Conservation (phyloP, 2,797 vertebrate genomes). For the Oreochromis grahami region DNA sequence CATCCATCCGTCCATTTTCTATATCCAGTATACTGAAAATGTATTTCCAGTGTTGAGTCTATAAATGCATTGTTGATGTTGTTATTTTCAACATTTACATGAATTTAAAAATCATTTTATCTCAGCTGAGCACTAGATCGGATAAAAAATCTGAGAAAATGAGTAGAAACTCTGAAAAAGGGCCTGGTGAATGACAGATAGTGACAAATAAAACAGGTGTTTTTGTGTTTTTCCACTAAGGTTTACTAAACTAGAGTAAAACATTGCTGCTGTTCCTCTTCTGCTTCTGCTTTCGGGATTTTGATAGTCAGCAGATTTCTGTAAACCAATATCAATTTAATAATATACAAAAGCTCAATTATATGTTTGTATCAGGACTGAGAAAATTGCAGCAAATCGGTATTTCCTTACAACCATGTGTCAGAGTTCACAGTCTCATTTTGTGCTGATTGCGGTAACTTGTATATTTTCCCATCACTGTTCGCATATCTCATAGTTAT, state of each 20-base stretch:
- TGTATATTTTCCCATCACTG: conserved; percentile 37
- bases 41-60: neutral
- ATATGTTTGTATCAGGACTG: neutral
- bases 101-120: neutral
- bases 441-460: neutral
- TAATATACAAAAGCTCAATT: neutral
- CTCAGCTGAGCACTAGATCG: neutral
- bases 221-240: neutral
- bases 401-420: conserved; percentile 18
- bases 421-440: conserved; percentile 4
- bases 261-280: neutral
- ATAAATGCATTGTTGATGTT: neutral
- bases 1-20: neutral
- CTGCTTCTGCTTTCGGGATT: neutral
- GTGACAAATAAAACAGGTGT: neutral
- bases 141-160: neutral
- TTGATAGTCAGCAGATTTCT: neutral
- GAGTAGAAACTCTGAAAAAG: neutral
- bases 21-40: neutral
- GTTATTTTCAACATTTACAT: neutral
- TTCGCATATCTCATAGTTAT: conserved; percentile 28
- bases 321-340: neutral
- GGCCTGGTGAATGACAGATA: neutral
- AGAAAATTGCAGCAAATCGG: conserved; percentile 2
- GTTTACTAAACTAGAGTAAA: neutral